phyloP scores from a whole-genome alignment of 1,140 invertebrate species.

The Vanessa tameamea region DNA sequence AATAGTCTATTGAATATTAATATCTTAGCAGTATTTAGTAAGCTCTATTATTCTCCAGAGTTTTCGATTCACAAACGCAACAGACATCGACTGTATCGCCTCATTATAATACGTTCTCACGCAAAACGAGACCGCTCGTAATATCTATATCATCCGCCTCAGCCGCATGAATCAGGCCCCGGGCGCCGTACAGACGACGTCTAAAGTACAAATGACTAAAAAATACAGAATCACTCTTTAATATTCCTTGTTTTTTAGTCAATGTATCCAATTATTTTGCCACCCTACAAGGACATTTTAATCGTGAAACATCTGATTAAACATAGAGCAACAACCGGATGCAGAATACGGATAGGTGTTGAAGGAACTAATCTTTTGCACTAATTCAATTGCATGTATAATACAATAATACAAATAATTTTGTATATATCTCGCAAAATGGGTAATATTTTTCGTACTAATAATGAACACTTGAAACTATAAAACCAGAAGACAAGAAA shows the following conservation, averaged over 20 bases:
- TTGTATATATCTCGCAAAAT: no score
- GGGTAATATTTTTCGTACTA: no score
- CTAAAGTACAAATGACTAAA: background rate
- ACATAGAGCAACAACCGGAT: no score
- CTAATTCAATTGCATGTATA: no score
- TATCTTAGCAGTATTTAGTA: background rate
- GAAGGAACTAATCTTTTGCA: no score
- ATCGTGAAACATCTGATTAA: no score
- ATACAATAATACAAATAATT: no score
- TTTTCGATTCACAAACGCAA: constrained; percentile 11
- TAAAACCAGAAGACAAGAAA: no score
- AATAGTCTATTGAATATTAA: background rate
- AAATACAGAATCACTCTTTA: background rate
- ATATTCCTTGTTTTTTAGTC: background rate
- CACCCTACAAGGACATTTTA: no score
- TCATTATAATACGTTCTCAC: constrained; percentile 38
- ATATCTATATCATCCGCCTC: constrained; percentile 24
- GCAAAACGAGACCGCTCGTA: constrained; percentile 43
- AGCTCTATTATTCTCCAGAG: constrained; percentile 8
- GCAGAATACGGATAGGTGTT: no score
- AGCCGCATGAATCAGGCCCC: constrained; percentile 28
- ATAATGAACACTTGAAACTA: no score
- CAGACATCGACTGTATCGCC: constrained; percentile 15
- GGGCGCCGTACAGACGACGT: constrained; percentile 15
- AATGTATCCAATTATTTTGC: background rate